Percentiles rank a stretch among this genome's conserved stretches.
phyloP scores from a whole-genome alignment of 2,888 invertebrate species.

The Agrotis ipsilon region DNA sequence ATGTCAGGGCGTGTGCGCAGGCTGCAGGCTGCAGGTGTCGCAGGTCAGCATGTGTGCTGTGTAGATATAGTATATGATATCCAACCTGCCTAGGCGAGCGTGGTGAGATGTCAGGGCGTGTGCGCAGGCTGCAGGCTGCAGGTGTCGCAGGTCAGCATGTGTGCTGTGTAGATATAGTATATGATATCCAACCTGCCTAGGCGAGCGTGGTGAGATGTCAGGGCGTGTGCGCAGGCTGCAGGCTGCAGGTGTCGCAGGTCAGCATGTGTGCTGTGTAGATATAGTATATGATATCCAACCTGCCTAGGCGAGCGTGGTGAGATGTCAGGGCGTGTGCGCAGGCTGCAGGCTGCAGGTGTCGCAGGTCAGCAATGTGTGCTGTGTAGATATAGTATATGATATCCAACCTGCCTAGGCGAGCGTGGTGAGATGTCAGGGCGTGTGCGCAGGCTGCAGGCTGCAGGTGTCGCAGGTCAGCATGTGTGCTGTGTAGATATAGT shows the following conservation, averaged over 20 bases:
- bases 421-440: slow-evolving; percentile 61
- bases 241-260: slow-evolving; percentile 74
- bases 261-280: slow-evolving; percentile 70
- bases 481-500: slow-evolving; percentile 61
- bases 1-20: slow-evolving; percentile 59
- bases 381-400: slow-evolving; percentile 54
- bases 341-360: slow-evolving; percentile 68
- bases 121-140: slow-evolving; percentile 68
- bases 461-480: slow-evolving; percentile 76
- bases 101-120: slow-evolving; percentile 61
- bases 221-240: slow-evolving; percentile 57
- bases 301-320: slow-evolving; percentile 59
- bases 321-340: slow-evolving; percentile 59
- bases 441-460: slow-evolving; percentile 60
- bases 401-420: slow-evolving; percentile 50
- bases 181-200: slow-evolving; percentile 36
- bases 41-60: slow-evolving; percentile 72
- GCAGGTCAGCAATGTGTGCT: slow-evolving; percentile 74
- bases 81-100: slow-evolving; percentile 54
- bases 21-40: slow-evolving; percentile 68
- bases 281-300: slow-evolving; percentile 15
- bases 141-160: slow-evolving; percentile 72
- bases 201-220: slow-evolving; percentile 63
- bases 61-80: slow-evolving; percentile 52
- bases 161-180: slow-evolving; percentile 59